These are phyloP conservation scores for Galerucella pusilla DNA, from an alignment of 2,888 invertebrate species.

Conservation along the genomic window DNA sequence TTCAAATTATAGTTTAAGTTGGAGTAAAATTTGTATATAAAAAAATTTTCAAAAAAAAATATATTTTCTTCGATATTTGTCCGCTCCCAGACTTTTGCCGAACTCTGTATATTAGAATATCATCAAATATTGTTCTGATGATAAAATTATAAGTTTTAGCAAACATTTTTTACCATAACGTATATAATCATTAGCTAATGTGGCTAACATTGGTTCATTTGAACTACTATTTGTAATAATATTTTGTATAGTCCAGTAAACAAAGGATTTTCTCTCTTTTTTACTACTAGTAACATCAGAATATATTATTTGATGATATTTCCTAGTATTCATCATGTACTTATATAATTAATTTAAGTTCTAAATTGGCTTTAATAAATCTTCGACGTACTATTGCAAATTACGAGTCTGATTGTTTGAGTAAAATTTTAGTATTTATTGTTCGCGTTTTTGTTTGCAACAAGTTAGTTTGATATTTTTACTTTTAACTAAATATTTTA, in stretches of 20 bases:
- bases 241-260: background rate
- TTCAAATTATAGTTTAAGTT: no score
- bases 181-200: no score
- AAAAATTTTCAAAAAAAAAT: background rate
- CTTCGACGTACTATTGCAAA: constrained; percentile 9
- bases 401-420: constrained; percentile 22
- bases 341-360: constrained; percentile 15
- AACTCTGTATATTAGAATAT: background rate
- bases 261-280: background rate
- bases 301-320: constrained; percentile 3
- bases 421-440: constrained; percentile 13
- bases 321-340: constrained; percentile 11
- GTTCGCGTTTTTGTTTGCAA: background rate
- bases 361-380: constrained; percentile 19
- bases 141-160: background rate
- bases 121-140: background rate
- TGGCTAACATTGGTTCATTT: background rate
- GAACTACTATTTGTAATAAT: background rate
- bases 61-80: background rate
- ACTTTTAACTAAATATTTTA: constrained; percentile 11
- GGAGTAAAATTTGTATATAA: no score
- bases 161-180: background rate
- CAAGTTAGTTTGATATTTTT: constrained; percentile 1
- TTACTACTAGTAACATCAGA: background rate
- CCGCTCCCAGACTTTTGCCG: background rate